Percentiles rank a stretch among this genome's conserved stretches.
These are phyloP conservation scores for Symphodus melops DNA, from an alignment of 2,113 vertebrate genomes.

Conservation along the genomic window DNA sequence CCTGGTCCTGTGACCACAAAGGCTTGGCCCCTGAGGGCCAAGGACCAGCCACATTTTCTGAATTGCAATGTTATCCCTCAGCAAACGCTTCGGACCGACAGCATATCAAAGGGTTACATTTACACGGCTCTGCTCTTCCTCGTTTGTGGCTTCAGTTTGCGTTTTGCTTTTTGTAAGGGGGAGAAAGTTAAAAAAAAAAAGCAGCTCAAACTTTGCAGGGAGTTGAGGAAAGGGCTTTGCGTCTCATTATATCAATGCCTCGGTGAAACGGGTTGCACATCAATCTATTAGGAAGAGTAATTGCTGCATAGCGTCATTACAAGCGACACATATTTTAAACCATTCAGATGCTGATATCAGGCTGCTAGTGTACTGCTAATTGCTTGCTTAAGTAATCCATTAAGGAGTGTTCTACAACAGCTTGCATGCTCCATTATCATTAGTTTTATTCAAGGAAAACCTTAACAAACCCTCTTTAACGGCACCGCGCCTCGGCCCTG, in stretches of 20 bases:
- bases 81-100: slow-evolving; percentile 57
- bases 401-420: slow-evolving; percentile 73
- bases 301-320: slow-evolving; percentile 50
- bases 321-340: slow-evolving; percentile 61
- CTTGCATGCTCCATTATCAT: slow-evolving; percentile 74
- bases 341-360: slow-evolving; percentile 69
- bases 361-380: slow-evolving; percentile 71
- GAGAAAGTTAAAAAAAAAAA: neutral
- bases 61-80: slow-evolving; percentile 80
- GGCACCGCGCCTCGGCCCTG: slow-evolving; percentile 51
- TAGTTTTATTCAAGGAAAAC: slow-evolving; percentile 73
- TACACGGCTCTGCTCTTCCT: slow-evolving; percentile 42
- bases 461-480: slow-evolving; percentile 71
- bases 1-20: slow-evolving; percentile 85
- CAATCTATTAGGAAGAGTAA: slow-evolving; percentile 61
- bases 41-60: slow-evolving; percentile 81
- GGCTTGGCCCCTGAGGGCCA: slow-evolving; percentile 80
- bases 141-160: slow-evolving; percentile 13
- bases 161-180: slow-evolving; percentile 1
- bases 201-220: slow-evolving; percentile 10
- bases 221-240: neutral
- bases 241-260: slow-evolving; percentile 27
- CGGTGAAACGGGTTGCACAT: slow-evolving; percentile 23
- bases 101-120: slow-evolving; percentile 75
- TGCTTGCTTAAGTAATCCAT: slow-evolving; percentile 77